A percentile compares a stretch with the other conserved stretches of the same genome.
Conservation (phyloP, 2,888 invertebrate genomes). For the Antheraea assamensis region DNA sequence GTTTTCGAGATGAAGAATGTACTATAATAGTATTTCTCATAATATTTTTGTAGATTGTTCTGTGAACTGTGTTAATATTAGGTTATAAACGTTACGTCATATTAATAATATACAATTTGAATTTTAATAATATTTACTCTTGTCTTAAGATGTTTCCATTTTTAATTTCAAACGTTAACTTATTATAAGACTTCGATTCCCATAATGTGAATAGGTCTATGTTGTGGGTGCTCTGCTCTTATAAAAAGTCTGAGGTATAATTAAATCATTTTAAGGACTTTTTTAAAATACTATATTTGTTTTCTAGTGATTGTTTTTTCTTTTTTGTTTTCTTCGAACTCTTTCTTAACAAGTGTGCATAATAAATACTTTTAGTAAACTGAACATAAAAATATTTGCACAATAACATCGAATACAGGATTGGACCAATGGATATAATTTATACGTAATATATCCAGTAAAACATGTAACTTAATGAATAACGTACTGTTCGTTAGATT, state of each 20-base stretch:
- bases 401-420: no score
- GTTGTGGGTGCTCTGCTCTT: not conserved
- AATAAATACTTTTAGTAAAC: not conserved
- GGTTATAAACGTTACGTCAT: not conserved
- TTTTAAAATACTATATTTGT: not conserved
- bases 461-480: no score
- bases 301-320: no score
- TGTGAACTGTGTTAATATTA: no score
- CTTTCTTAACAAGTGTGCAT: not conserved
- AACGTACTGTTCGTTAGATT: no score
- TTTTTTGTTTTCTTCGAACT: not conserved
- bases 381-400: no score
- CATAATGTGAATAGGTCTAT: not conserved
- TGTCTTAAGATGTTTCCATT: not conserved
- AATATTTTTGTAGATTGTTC: no score
- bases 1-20: not conserved
- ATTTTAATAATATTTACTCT: not conserved
- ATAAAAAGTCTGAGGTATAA: not conserved
- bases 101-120: not conserved
- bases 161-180: not conserved
- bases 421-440: no score
- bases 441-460: no score
- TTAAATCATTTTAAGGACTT: not conserved
- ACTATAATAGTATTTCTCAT: not conserved
- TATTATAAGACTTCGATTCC: not conserved